Evolutionary conservation across 1,140 invertebrate species (phyloP).

Genomic region (Ephestia elutella): DNA sequence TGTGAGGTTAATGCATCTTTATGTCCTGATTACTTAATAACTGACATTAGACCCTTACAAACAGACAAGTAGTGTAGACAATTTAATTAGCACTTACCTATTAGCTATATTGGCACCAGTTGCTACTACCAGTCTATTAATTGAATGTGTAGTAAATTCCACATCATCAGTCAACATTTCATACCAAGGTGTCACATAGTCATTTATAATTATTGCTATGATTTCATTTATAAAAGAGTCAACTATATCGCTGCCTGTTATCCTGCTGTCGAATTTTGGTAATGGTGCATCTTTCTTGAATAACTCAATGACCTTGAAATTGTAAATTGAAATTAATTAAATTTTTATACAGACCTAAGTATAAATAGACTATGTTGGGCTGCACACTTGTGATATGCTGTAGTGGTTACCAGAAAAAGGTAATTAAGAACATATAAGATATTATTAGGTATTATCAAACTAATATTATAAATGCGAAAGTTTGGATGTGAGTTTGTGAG

Average conservation of each 20-base stretch:
- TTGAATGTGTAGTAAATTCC: slow-evolving; percentile 74
- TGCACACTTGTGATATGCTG: too few relatives aligned
- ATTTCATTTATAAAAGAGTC: slow-evolving; percentile 75
- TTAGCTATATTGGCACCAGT: slow-evolving; percentile 76
- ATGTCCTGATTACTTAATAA: too few relatives aligned
- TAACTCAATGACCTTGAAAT: slow-evolving; percentile 44
- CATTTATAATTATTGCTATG: slow-evolving; percentile 83
- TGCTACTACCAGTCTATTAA: slow-evolving; percentile 74
- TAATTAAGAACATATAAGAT: too few relatives aligned
- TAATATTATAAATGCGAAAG: too few relatives aligned
- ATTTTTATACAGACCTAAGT: background rate
- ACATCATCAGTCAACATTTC: slow-evolving; percentile 75
- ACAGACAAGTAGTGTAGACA: too few relatives aligned
- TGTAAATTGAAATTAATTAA: too few relatives aligned
- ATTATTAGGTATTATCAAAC: too few relatives aligned
- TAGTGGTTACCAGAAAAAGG: too few relatives aligned
- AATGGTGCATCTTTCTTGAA: slow-evolving; percentile 41
- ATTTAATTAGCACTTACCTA: slow-evolving; percentile 64
- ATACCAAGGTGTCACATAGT: slow-evolving; percentile 89
- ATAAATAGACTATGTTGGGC: background rate
- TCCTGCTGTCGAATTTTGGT: slow-evolving; percentile 59
- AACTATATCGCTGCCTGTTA: slow-evolving; percentile 66
- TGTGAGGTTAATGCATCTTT: too few relatives aligned
- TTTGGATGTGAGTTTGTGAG: too few relatives aligned
- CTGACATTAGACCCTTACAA: too few relatives aligned